Percentiles rank a stretch among this genome's conserved stretches.
phyloP scores from a whole-genome alignment of 1,140 invertebrate genomes.

The Caenorhabditis tropicalis region DNA sequence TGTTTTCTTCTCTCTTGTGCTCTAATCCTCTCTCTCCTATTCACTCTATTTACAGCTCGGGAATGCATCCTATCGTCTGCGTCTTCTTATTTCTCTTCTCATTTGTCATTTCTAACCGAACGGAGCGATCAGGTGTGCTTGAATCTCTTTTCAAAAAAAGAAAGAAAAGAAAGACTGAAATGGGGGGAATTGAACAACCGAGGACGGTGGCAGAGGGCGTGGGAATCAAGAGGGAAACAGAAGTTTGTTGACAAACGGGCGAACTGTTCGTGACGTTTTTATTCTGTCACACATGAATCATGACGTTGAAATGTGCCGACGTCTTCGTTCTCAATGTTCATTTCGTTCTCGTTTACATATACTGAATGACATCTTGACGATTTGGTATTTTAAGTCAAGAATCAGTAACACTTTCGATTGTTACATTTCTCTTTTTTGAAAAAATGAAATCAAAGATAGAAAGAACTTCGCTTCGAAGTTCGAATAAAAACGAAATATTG shows the following conservation, averaged over 20 bases:
- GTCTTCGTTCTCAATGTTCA: conserved; percentile 22
- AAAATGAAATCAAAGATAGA: no score
- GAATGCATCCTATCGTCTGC: conserved; percentile 19
- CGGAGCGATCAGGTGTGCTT: conserved; percentile 35
- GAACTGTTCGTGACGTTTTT: conserved; percentile 28
- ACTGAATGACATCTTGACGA: background rate
- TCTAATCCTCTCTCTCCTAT: conserved; percentile 29
- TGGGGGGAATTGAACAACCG: background rate
- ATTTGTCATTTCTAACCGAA: background rate
- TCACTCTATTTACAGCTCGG: conserved; percentile 40
- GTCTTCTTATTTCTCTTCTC: conserved; percentile 20
- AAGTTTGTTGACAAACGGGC: conserved; percentile 27
- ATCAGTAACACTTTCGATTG: background rate
- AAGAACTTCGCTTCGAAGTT: no score
- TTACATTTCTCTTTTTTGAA: background rate
- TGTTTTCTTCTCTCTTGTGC: background rate
- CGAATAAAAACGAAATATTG: no score
- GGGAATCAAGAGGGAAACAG: background rate
- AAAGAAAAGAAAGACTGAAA: background rate
- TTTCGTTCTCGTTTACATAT: conserved; percentile 36
- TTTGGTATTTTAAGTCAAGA: background rate
- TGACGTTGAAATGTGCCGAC: conserved; percentile 34
- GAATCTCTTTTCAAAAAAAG: background rate
- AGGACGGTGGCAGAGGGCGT: background rate
- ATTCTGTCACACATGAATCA: conserved; percentile 24